A percentile compares a stretch with the other conserved stretches of the same genome.
These are phyloP conservation scores for Arnoldichthys spilopterus DNA, from an alignment of 2,797 vertebrate species.

Conservation along the genomic window DNA sequence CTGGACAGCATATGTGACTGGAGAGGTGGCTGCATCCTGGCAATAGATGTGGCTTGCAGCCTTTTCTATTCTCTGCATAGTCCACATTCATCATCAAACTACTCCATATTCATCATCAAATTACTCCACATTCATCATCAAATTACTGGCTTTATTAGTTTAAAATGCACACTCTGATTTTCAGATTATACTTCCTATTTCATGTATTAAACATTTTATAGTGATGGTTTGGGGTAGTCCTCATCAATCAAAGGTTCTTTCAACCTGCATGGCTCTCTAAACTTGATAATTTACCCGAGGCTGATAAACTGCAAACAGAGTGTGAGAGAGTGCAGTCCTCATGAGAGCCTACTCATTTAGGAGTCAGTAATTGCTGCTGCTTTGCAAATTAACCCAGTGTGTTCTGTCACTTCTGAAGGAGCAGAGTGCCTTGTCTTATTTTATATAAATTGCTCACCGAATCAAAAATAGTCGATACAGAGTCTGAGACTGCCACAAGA, in stretches of 20 bases:
- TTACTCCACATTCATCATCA: background rate
- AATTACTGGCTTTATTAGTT: background rate
- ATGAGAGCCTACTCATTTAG: slow-evolving; percentile 2
- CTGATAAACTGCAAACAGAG: slow-evolving; percentile 11
- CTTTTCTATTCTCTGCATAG: too few species aligned
- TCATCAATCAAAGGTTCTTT: background rate
- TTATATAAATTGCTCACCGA: slow-evolving; percentile 7
- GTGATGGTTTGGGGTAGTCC: background rate
- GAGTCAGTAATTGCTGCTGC: background rate
- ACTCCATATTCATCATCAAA: too few species aligned
- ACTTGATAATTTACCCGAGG: slow-evolving; percentile 8
- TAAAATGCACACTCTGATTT: background rate
- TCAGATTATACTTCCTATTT: background rate
- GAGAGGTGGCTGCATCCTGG: too few species aligned
- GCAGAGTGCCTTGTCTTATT: slow-evolving; percentile 8
- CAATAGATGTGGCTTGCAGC: too few species aligned
- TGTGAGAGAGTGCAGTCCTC: background rate
- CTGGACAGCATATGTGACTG: too few species aligned
- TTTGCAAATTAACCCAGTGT: slow-evolving; percentile 5
- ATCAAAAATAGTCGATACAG: background rate
- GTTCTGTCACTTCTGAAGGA: slow-evolving; percentile 13
- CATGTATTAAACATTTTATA: background rate
- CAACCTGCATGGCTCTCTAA: background rate
- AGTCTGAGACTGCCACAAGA: background rate
- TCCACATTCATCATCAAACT: too few species aligned